These are phyloP conservation scores for Picus viridis DNA, from an alignment of 2,797 vertebrate species.

Conservation along the genomic window DNA sequence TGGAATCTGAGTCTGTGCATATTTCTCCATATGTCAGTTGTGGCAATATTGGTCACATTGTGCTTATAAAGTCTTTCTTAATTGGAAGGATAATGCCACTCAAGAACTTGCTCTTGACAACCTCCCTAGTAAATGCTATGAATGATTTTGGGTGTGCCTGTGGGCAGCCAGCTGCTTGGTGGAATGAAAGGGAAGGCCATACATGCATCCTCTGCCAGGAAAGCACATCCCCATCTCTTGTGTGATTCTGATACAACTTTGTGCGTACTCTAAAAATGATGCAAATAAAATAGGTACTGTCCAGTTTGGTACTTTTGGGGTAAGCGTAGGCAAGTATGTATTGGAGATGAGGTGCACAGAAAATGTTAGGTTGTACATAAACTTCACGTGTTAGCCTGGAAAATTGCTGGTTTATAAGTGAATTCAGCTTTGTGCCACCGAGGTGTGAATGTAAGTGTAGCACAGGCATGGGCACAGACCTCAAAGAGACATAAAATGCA, in stretches of 20 bases:
- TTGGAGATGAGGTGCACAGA: not conserved
- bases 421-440: not conserved
- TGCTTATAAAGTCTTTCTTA: not conserved
- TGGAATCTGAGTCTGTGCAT: not conserved
- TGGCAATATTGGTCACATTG: accelerated
- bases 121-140: not conserved
- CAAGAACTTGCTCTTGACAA: not conserved
- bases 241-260: not conserved
- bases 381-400: not conserved
- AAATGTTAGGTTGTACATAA: not conserved
- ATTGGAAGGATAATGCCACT: not conserved
- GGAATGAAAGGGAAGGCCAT: not conserved
- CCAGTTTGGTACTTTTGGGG: accelerated
- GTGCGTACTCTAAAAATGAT: not conserved
- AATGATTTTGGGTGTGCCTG: not conserved
- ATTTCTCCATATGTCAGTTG: not conserved
- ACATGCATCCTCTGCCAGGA: not conserved
- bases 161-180: accelerated
- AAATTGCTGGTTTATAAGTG: not conserved
- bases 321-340: not conserved
- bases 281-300: not conserved
- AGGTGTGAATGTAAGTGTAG: not conserved
- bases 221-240: not conserved
- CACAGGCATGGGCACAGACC: not conserved
- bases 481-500: not conserved